Evolutionary conservation across 1,140 invertebrate genomes (phyloP).

Genomic region (Asbolus verrucosus): DNA sequence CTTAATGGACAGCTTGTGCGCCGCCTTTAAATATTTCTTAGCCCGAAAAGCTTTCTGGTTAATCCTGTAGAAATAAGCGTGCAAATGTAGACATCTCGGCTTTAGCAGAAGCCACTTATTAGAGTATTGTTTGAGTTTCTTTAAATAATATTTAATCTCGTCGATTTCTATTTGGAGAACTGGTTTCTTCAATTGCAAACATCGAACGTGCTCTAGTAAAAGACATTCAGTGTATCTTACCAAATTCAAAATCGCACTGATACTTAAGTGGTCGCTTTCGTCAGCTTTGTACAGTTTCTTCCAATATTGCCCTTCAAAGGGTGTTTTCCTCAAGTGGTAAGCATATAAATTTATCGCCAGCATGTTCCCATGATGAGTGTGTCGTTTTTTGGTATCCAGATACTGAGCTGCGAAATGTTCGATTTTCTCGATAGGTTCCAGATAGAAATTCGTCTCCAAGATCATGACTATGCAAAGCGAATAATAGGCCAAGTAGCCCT

Average conservation of each 20-base stretch:
- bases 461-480: slow-evolving; percentile 67
- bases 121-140: slow-evolving; percentile 28
- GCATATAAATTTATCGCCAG: slow-evolving; percentile 43
- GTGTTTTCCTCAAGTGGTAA: slow-evolving; percentile 43
- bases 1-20: background rate
- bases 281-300: slow-evolving; percentile 25
- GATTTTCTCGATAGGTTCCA: slow-evolving; percentile 64
- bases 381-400: slow-evolving; percentile 6
- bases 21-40: slow-evolving; percentile 43
- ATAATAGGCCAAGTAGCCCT: slow-evolving; percentile 65
- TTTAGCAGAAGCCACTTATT: slow-evolving; percentile 47
- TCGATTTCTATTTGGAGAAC: slow-evolving; percentile 18
- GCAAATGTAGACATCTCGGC: slow-evolving; percentile 47
- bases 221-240: slow-evolving; percentile 31
- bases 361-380: slow-evolving; percentile 26
- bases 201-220: background rate
- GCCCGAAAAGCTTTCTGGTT: slow-evolving; percentile 8
- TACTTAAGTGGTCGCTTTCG: slow-evolving; percentile 5
- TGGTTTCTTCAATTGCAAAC: slow-evolving; percentile 29
- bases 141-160: slow-evolving; percentile 57
- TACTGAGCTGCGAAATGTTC: slow-evolving; percentile 45
- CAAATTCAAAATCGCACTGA: slow-evolving; percentile 11
- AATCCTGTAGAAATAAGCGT: slow-evolving; percentile 46
- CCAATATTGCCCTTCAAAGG: slow-evolving; percentile 39
- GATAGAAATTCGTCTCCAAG: slow-evolving; percentile 65